phyloP scores from a whole-genome alignment of 2,888 invertebrate genomes.

The Crepidodera aurea region DNA sequence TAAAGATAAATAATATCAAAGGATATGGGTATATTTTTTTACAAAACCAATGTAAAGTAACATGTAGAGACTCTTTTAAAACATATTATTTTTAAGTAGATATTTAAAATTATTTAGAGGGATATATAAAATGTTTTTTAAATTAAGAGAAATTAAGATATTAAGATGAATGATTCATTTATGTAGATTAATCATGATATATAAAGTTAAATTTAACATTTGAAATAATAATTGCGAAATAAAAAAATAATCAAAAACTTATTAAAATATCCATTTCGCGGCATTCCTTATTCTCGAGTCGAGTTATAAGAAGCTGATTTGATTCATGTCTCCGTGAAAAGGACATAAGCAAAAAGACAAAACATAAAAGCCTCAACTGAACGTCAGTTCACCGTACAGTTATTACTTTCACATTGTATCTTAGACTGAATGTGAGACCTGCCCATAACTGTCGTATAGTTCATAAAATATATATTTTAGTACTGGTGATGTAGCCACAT shows the following conservation, averaged over 20 bases:
- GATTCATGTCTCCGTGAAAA: slow-evolving; percentile 13
- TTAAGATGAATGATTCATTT: no score
- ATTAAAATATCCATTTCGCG: slow-evolving; percentile 8
- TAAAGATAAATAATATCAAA: no score
- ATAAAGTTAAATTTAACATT: no score
- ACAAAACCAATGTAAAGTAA: no score
- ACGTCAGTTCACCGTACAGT: slow-evolving; percentile 12
- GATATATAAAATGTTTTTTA: no score
- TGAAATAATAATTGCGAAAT: neutral
- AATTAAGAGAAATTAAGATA: no score
- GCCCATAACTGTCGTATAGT: slow-evolving; percentile 15
- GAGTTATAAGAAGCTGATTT: slow-evolving; percentile 9
- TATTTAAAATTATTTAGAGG: no score
- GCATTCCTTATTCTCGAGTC: slow-evolving; percentile 5
- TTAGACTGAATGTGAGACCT: slow-evolving; percentile 11
- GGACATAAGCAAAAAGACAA: slow-evolving; percentile 11
- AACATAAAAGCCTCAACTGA: slow-evolving; percentile 8
- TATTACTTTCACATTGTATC: slow-evolving; percentile 12
- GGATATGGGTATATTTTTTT: no score
- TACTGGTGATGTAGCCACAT: slow-evolving; percentile 5
- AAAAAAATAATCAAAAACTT: neutral
- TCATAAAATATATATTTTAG: slow-evolving; percentile 12
- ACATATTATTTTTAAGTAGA: no score
- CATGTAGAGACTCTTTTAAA: no score
- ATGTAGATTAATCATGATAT: no score